phyloP scores from a whole-genome alignment of 2,113 vertebrate species.

The Collichthys lucidus region DNA sequence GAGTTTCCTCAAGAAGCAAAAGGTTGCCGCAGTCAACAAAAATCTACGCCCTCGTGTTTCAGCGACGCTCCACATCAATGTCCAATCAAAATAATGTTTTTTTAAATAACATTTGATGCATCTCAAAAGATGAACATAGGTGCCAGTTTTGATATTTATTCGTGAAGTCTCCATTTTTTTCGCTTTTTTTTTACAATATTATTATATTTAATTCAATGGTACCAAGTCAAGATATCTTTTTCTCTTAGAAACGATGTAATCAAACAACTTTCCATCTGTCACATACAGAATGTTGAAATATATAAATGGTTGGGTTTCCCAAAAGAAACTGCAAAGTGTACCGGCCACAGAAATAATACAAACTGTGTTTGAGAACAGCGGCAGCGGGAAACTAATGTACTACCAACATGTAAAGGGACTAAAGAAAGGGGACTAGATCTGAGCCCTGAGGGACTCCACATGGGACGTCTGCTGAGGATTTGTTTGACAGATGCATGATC shows the following conservation, averaged over 20 bases:
- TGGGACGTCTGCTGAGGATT: neutral
- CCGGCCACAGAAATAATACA: too few species aligned
- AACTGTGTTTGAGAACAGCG: too few species aligned
- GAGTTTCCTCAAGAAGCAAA: slow-evolving; percentile 52
- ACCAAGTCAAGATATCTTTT: neutral
- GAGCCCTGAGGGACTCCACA: slow-evolving; percentile 4
- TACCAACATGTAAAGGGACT: neutral
- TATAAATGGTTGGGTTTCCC: neutral
- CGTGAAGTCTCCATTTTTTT: neutral
- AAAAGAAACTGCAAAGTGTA: too few species aligned
- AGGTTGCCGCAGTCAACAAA: slow-evolving; percentile 5
- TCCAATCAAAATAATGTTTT: neutral
- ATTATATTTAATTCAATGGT: neutral
- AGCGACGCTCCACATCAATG: neutral
- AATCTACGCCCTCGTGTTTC: neutral
- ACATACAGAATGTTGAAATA: neutral
- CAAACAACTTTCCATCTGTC: neutral
- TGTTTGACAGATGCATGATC: slow-evolving; percentile 14
- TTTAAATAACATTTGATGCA: neutral
- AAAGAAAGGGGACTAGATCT: neutral
- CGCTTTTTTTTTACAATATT: too few species aligned
- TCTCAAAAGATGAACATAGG: neutral
- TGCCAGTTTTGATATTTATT: neutral
- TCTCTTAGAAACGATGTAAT: neutral
- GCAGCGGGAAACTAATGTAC: too few species aligned